Evolutionary conservation across 2,888 invertebrate genomes (phyloP).

Genomic region (Timema podura): DNA sequence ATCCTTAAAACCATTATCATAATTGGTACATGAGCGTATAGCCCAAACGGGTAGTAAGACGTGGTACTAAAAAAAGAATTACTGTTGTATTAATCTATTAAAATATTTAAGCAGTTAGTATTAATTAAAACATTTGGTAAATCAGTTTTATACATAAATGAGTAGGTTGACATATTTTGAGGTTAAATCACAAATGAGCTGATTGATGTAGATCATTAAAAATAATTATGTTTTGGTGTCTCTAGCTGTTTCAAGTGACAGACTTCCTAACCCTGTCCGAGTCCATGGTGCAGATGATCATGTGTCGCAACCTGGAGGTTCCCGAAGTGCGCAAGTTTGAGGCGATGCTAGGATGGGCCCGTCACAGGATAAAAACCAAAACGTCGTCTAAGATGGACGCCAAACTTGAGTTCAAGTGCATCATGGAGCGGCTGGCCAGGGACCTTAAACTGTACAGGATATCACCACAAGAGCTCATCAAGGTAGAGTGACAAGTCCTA

Average conservation of each 20-base stretch:
- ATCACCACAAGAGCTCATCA: slow-evolving; percentile 87
- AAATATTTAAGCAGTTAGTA: no score
- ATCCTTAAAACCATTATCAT: no score
- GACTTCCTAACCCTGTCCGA: slow-evolving; percentile 87
- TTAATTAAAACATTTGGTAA: no score
- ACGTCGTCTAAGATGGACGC: slow-evolving; percentile 77
- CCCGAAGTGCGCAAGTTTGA: slow-evolving; percentile 88
- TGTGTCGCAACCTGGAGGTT: slow-evolving; percentile 75
- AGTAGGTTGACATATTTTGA: not conserved
- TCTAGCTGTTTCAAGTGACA: slow-evolving; percentile 67
- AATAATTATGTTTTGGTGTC: slow-evolving; percentile 3
- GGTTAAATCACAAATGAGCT: not conserved
- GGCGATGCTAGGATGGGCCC: slow-evolving; percentile 89
- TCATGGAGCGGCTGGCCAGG: slow-evolving; percentile 85
- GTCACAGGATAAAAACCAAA: slow-evolving; percentile 70
- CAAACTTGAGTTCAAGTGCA: slow-evolving; percentile 85
- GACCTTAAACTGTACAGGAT: slow-evolving; percentile 87
- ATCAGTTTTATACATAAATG: no score
- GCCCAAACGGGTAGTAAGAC: no score
- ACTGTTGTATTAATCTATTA: no score
- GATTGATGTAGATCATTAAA: slow-evolving; percentile 9
- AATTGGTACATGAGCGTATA: no score
- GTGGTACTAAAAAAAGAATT: no score
- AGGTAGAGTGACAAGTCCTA: slow-evolving; percentile 48
- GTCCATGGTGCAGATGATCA: slow-evolving; percentile 72